These are phyloP conservation scores for Thaleichthys pacificus DNA, from an alignment of 2,797 vertebrate genomes.

Conservation along the genomic window DNA sequence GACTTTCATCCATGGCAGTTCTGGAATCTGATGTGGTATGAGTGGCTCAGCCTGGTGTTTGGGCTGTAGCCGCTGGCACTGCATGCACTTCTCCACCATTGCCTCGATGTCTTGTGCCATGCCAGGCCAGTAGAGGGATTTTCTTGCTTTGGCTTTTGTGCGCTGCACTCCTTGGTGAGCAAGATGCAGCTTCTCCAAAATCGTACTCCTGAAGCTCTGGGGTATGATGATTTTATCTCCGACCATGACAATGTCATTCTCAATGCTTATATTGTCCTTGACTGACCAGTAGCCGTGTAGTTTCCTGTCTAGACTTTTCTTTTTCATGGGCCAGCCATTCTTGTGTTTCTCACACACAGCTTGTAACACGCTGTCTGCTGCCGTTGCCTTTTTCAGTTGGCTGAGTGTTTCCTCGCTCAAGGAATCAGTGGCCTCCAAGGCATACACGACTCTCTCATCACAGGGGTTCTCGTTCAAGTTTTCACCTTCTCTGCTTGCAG, in stretches of 20 bases:
- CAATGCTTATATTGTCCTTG: neutral
- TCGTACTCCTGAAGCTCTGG: constrained; percentile 5
- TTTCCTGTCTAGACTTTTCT: neutral
- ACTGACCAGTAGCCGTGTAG: constrained; percentile 20
- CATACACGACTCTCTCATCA: constrained; percentile 28
- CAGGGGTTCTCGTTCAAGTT: neutral
- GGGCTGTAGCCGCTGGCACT: too few species aligned
- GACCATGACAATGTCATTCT: constrained; percentile 25
- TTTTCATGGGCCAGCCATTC: constrained; percentile 15
- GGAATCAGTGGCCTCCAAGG: constrained; percentile 11
- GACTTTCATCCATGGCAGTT: constrained; percentile 36
- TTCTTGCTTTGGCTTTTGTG: constrained; percentile 35
- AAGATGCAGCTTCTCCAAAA: constrained; percentile 28
- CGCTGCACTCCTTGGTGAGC: constrained; percentile 25
- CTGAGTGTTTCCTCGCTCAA: constrained; percentile 9
- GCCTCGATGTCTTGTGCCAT: too few species aligned
- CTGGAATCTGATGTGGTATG: constrained; percentile 15
- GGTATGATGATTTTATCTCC: constrained; percentile 25
- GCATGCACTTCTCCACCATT: too few species aligned
- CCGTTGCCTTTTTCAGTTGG: constrained; percentile 6
- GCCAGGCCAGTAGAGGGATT: constrained; percentile 31
- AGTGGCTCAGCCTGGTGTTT: too few species aligned
- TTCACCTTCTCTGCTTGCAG: neutral
- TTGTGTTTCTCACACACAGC: constrained; percentile 18
- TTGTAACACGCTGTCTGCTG: constrained; percentile 13